phyloP scores from a whole-genome alignment of 2,113 vertebrate species.

The Ciconia stormi region DNA sequence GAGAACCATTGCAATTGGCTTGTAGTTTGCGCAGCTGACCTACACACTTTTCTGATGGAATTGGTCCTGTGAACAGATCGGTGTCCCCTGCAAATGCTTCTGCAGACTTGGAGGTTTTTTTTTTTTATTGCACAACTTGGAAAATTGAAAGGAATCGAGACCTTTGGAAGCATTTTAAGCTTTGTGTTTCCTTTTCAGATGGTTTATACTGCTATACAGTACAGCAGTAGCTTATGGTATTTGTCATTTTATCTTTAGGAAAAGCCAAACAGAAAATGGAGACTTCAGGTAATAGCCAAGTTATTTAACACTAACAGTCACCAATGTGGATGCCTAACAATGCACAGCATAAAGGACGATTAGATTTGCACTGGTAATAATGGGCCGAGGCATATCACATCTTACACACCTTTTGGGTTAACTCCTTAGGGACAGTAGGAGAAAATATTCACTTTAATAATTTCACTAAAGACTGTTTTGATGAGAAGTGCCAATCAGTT shows the following conservation, averaged over 20 bases:
- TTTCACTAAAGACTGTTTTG: neutral
- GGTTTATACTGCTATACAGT: neutral
- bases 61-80: neutral
- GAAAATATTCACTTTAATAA: neutral
- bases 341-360: neutral
- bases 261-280: slow-evolving; percentile 59
- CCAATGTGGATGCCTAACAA: neutral
- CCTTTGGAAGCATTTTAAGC: neutral
- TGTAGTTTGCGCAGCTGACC: neutral
- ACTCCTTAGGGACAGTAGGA: neutral
- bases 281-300: slow-evolving; percentile 65
- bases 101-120: rapidly evolving
- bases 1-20: neutral
- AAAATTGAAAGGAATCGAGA: neutral
- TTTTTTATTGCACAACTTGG: neutral
- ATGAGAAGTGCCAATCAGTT: neutral
- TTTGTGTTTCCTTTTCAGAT: neutral
- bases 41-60: rapidly evolving
- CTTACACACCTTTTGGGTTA: neutral
- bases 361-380: neutral
- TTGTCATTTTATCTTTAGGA: slow-evolving; percentile 66
- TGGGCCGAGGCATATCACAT: neutral
- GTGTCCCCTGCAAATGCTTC: neutral
- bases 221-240: slow-evolving; percentile 4
- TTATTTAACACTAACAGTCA: slow-evolving; percentile 36